Conservation (phyloP, 1,140 invertebrate genomes). For the Dendroctonus valens region DNA sequence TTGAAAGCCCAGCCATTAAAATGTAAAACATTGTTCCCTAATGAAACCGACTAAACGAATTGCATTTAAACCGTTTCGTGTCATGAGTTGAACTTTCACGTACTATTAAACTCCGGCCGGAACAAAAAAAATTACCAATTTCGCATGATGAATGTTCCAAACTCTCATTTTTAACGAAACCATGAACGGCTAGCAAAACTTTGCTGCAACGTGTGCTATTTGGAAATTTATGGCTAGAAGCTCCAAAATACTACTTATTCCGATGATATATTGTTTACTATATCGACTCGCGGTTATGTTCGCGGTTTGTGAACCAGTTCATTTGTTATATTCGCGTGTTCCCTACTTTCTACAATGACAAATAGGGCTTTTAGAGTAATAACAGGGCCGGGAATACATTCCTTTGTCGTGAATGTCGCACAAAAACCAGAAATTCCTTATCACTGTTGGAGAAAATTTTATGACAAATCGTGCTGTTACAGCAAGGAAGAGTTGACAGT, state of each 20-base stretch:
- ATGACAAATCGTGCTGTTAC: too few species aligned
- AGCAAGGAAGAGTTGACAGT: too few species aligned
- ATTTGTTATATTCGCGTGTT: conserved; percentile 24
- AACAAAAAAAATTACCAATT: conserved; percentile 5
- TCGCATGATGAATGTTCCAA: neutral
- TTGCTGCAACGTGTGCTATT: conserved; percentile 14
- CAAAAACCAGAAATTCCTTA: conserved; percentile 3
- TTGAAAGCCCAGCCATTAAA: too few species aligned
- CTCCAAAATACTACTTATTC: conserved; percentile 15
- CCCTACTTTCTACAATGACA: conserved; percentile 21
- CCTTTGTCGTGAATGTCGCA: conserved; percentile 6
- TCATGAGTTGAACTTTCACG: too few species aligned
- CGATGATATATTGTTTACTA: conserved; percentile 25
- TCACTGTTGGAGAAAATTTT: neutral
- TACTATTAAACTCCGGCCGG: neutral
- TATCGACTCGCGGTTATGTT: conserved; percentile 23
- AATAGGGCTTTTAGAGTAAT: conserved; percentile 21
- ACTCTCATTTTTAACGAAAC: conserved; percentile 7
- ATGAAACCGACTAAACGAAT: too few species aligned
- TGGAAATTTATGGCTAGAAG: conserved; percentile 10
- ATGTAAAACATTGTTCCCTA: too few species aligned
- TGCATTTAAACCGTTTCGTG: too few species aligned
- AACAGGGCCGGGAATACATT: conserved; percentile 3
- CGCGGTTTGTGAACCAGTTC: conserved; percentile 12
- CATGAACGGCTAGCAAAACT: conserved; percentile 1